These are phyloP conservation scores for Pardosa pseudoannulata DNA, from an alignment of 2,888 invertebrate species.

Conservation along the genomic window DNA sequence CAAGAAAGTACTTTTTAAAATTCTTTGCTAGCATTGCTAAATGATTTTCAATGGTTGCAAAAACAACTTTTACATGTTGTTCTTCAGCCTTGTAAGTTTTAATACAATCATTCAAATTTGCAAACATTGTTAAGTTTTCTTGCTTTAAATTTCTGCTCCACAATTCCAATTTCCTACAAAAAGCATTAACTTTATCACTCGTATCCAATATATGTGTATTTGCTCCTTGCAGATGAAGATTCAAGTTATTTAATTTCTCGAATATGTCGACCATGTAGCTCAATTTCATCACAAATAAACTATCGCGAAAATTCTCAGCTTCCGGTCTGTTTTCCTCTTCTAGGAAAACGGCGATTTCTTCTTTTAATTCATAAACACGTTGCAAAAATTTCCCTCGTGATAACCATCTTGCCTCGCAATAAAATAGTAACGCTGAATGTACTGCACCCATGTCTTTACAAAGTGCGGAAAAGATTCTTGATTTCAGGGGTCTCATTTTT, in stretches of 20 bases:
- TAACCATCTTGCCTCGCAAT: slow-evolving; percentile 18
- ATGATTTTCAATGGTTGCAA: no score
- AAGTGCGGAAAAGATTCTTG: slow-evolving; percentile 12
- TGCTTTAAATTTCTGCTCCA: no score
- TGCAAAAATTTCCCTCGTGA: slow-evolving; percentile 3
- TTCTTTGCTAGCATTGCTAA: no score
- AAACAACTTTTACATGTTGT: no score
- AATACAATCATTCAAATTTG: no score
- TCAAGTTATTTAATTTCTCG: slow-evolving; percentile 49
- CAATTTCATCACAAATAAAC: slow-evolving; percentile 45
- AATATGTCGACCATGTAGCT: slow-evolving; percentile 45
- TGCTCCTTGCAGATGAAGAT: slow-evolving; percentile 46
- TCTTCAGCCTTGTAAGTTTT: no score
- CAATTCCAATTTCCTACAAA: no score
- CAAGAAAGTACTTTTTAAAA: no score
- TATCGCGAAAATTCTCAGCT: slow-evolving; percentile 20
- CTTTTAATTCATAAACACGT: not conserved
- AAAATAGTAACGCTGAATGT: slow-evolving; percentile 15
- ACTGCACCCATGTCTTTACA: slow-evolving; percentile 14
- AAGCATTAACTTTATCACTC: no score
- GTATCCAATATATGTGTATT: no score
- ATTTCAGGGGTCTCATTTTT: slow-evolving; percentile 5
- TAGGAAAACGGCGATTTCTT: slow-evolving; percentile 4
- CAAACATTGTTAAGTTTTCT: no score
- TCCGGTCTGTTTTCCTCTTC: slow-evolving; percentile 17